These are phyloP conservation scores for Anolis carolinensis DNA, from an alignment of 2,113 vertebrate genomes.

Conservation along the genomic window DNA sequence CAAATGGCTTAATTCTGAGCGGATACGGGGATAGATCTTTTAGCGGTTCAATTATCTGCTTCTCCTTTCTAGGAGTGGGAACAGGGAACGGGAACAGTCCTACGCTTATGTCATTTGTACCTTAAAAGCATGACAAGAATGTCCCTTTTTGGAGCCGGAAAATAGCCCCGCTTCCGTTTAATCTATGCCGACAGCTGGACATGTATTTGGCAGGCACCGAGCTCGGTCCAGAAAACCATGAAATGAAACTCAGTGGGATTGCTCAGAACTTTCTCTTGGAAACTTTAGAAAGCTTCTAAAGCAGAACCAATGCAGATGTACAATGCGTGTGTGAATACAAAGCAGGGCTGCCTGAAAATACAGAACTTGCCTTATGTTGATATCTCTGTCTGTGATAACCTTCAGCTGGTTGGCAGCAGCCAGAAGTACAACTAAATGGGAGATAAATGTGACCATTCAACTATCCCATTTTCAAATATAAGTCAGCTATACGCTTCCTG, in stretches of 20 bases:
- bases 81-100: constrained; percentile 38
- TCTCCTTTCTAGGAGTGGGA: constrained; percentile 48
- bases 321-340: neutral
- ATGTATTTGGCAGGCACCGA: neutral
- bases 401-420: neutral
- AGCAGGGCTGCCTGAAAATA: neutral
- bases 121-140: constrained; percentile 52
- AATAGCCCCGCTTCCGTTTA: constrained; percentile 48
- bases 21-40: constrained; percentile 50
- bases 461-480: no score
- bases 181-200: neutral
- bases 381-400: neutral
- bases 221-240: neutral
- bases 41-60: constrained; percentile 60
- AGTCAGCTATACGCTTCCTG: no score
- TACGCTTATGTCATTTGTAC: constrained; percentile 15
- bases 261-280: neutral
- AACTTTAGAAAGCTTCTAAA: neutral
- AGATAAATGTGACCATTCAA: no score
- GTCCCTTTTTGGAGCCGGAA: constrained; percentile 35
- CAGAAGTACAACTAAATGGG: no score
- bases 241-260: no score
- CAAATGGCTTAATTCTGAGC: constrained; percentile 56
- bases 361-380: neutral
- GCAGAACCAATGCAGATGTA: neutral